A percentile compares a stretch with the other conserved stretches of the same genome.
These are phyloP conservation scores for Agelas oroides DNA, from an alignment of 37 sponge, comb jelly and placozoan species.

Conservation along the genomic window DNA sequence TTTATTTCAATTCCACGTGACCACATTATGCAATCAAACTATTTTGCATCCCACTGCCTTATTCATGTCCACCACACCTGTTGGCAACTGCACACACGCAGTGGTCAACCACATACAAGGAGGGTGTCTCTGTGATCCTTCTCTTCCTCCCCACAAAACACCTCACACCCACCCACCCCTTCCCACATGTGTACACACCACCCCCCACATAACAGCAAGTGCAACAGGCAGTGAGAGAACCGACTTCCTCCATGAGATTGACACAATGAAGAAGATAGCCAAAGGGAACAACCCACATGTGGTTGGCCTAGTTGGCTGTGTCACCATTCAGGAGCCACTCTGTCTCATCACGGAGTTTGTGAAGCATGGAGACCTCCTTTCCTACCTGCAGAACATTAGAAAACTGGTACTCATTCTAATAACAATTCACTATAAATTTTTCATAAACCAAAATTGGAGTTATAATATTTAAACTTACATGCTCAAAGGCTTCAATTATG, in stretches of 20 bases:
- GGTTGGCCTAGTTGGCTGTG: slow-evolving; percentile 78
- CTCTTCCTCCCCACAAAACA: too few relatives aligned
- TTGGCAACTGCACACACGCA: too few relatives aligned
- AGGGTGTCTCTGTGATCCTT: too few relatives aligned
- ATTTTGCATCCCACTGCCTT: too few relatives aligned
- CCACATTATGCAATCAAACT: too few relatives aligned
- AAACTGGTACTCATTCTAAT: slow-evolving; percentile 36
- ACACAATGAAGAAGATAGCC: slow-evolving; percentile 73
- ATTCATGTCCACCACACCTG: too few relatives aligned
- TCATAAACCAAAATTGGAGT: background rate
- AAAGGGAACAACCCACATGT: slow-evolving; percentile 78
- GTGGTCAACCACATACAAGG: too few relatives aligned
- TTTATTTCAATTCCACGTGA: too few relatives aligned
- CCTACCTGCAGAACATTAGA: slow-evolving; percentile 69
- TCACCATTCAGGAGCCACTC: slow-evolving; percentile 75
- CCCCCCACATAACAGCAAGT: background rate
- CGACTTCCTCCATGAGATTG: slow-evolving; percentile 72
- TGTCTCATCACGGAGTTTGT: slow-evolving; percentile 83
- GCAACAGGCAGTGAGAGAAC: slow-evolving; percentile 70
- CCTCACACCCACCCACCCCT: too few relatives aligned
- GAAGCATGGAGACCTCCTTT: slow-evolving; percentile 75
- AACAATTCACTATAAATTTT: background rate
- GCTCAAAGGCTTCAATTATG: background rate
- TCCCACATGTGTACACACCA: too few relatives aligned
- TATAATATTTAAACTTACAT: background rate